Evolutionary conservation across 2,113 vertebrate species (phyloP), one percentile per base, ranked within the genome.

Genomic region (Colistium nudipinnis): DNA sequence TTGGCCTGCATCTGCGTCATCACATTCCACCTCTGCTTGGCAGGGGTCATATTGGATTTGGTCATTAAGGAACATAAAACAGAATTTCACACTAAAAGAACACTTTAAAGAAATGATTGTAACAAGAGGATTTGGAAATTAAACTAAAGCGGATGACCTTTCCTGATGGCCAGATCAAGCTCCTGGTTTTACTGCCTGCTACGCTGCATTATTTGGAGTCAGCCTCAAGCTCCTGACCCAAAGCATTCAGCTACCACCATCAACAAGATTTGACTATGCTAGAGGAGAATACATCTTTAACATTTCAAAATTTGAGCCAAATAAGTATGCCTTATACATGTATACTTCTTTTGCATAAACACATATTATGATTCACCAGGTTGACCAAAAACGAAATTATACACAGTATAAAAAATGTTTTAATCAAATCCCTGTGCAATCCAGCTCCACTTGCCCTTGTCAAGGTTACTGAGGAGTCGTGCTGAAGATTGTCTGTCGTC

Each of bases 381-480:
- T 48, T 44, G 24, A 45, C 12, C 44, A 33, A 24, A 51, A 49
- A 17, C 35, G 19, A 62, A n/a, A 60, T 47, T 4, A 17, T 55
- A 39, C 3, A 28, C 13, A 62, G 48, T 33, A 47, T 10, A 5
- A 3, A 45, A 64, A 35, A 51, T 6, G 27, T 9, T 30, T 12
- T 9, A 25, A 35, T 13, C 0, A 31, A 48, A 54, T 56, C n/a
- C 25, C 19, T 33, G 39, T 27, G 6, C 14, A 33, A 36, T 22
- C 28, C 51, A 49, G 45, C 4, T 74, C 45, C 19, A 33, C 51
- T 67, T 76, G 89, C 35, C 69, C 76, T 87, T 81, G 53, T 78
- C 87, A 93, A 92, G 91, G 91, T 93, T 70, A 91, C 62, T 38
- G 64, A 72, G 69, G 63, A 77, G 77, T 84, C 81, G 75, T 48